Evolutionary conservation across 2,888 invertebrate genomes (phyloP), one percentile per base, ranked within the genome.

Genomic region (Aleiodes testaceus): DNA sequence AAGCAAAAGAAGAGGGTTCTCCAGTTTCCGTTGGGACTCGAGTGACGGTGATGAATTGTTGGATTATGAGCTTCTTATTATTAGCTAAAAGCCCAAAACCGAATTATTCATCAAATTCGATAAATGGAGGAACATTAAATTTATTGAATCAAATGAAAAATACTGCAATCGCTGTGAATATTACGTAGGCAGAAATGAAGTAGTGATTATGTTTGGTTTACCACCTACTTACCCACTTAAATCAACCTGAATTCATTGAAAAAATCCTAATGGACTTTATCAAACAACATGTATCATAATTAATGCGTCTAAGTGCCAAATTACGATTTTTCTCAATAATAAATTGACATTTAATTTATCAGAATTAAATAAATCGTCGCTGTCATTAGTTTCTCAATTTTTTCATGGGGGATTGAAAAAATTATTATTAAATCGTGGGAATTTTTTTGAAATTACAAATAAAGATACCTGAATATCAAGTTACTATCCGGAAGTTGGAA

Each of bases 161-260:
- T 22, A 20, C 20, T 26, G 53, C 45, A 45, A 14, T 14, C 22
- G 6, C 14, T n/a, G n/a, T 30, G 7, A n/a, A 16, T 3, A 11
- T 16, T 59, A 42, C 36, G 59, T 59, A 16, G 59, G 36, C 42
- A 42, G 59, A 55, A 26, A 36, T 59, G 14, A 59, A 59, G 59
- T 36, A 59, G 18, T 61, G 69, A 71, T 74, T 68, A 64, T 75
- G 70, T 73, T 74, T 69, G 74, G 44, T 70, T 70, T 73, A 71
- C 74, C 74, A 74, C 75, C 75, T 75, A 75, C 75, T 74, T 74
- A 75, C 72, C 74, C 72, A 74, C 70, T 75, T 75, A 67, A 74
- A 53, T 66, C 26, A 69, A 71, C 66, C 66, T 66, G 50, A 50
- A n/a, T 49, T 26, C 12, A 36, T 63, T 63, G 3, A n/a, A 18